Evolutionary conservation across 2,113 vertebrate genomes (phyloP).

Genomic region (Sylvilagus bachmani): DNA sequence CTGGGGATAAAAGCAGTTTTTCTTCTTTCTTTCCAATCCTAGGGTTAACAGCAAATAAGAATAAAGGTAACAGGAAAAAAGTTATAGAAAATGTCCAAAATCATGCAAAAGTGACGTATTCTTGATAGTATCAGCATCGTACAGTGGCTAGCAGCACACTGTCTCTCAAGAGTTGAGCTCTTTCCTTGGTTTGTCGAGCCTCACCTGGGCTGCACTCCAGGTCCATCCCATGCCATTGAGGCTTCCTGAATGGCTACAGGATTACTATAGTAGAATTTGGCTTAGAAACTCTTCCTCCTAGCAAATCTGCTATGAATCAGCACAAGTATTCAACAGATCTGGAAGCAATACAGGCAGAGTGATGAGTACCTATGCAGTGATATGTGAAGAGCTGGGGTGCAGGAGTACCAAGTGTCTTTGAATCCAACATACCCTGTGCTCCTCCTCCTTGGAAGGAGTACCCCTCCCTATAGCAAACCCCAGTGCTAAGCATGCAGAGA

Average conservation of each 20-base stretch:
- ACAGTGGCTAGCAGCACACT: not conserved
- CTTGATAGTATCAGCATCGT: not conserved
- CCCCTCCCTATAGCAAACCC: not conserved
- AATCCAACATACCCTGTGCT: too few species aligned
- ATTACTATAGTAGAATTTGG: not conserved
- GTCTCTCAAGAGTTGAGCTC: not conserved
- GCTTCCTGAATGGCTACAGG: not conserved
- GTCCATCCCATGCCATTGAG: not conserved
- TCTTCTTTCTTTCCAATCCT: not conserved
- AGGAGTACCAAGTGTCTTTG: rapidly evolving
- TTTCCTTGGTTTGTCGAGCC: not conserved
- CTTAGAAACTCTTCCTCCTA: not conserved
- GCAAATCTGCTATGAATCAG: not conserved
- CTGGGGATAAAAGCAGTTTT: not conserved
- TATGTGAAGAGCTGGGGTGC: too few species aligned
- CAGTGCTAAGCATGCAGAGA: not conserved
- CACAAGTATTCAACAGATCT: not conserved
- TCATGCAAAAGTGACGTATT: not conserved
- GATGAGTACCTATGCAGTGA: not conserved
- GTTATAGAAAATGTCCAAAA: not conserved
- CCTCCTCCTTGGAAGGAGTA: not conserved
- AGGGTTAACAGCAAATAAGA: not conserved
- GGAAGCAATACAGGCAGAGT: not conserved
- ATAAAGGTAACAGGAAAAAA: not conserved
- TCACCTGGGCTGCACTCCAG: not conserved